Percentiles rank a stretch among this genome's conserved stretches.
These are phyloP conservation scores for Porphyrio hochstetteri DNA, from an alignment of 2,113 vertebrate species.

Conservation along the genomic window DNA sequence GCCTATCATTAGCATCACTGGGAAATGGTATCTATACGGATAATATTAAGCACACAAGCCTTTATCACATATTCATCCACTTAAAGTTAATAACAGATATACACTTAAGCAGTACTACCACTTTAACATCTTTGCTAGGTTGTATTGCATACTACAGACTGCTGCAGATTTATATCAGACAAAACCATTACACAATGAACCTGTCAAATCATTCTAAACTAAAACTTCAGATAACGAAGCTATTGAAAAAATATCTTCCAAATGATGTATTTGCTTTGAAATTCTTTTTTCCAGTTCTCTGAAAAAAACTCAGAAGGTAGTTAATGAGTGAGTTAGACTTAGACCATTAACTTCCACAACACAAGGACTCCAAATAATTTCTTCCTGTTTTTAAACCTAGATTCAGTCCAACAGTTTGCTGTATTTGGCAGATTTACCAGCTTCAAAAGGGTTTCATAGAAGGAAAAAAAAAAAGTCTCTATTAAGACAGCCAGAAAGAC, in stretches of 20 bases:
- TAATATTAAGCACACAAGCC: fast-evolving
- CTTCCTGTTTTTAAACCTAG: not conserved
- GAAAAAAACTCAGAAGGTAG: not conserved
- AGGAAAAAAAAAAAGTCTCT: fast-evolving
- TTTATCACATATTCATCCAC: fast-evolving
- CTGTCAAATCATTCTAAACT: not conserved
- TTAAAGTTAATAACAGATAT: not conserved
- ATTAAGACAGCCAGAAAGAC: not conserved
- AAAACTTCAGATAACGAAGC: not conserved
- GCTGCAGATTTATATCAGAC: not conserved
- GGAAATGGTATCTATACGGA: fast-evolving
- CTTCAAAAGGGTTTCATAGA: not conserved
- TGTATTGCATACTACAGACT: not conserved
- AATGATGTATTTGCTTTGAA: not conserved
- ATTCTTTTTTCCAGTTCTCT: not conserved
- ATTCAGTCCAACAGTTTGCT: not conserved
- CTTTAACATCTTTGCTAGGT: not conserved
- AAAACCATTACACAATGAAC: not conserved
- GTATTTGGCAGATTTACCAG: not conserved
- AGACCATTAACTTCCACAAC: not conserved
- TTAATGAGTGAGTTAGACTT: not conserved
- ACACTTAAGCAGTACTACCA: not conserved
- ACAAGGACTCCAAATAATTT: not conserved
- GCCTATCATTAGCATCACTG: fast-evolving
- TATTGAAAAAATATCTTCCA: not conserved